Evolutionary conservation across 2,113 vertebrate species (phyloP).

Genomic region (Paradoxurus hermaphroditus): DNA sequence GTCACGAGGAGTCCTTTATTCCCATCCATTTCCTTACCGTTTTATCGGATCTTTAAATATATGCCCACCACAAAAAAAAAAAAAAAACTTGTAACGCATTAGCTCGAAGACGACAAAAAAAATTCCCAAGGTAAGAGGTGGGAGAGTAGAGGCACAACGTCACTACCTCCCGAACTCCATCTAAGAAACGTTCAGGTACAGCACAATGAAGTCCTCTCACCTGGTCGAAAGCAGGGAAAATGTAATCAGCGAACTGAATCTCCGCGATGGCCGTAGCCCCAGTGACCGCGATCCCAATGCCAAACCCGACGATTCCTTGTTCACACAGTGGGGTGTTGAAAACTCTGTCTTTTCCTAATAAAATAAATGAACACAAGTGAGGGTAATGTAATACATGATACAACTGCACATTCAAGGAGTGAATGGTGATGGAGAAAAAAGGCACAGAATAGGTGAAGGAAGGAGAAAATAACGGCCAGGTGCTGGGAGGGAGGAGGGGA

Average conservation of each 20-base stretch:
- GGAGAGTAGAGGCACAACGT: neutral
- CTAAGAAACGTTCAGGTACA: neutral
- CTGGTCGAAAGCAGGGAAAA: constrained; percentile 99
- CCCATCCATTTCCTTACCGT: neutral
- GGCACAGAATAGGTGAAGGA: neutral
- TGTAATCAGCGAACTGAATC: constrained; percentile 99
- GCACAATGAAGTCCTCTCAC: constrained; percentile 78
- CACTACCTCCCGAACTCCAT: neutral
- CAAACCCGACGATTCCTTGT: constrained; percentile 98
- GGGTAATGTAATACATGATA: neutral
- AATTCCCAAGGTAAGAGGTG: neutral
- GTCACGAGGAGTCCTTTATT: neutral
- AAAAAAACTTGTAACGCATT: neutral
- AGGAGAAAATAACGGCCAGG: neutral
- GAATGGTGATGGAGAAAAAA: neutral
- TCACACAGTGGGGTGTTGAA: constrained; percentile 99
- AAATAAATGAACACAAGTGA: neutral
- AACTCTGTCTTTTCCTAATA: constrained; percentile 94
- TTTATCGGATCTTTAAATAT: neutral
- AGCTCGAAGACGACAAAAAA: neutral
- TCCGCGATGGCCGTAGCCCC: constrained; percentile 97
- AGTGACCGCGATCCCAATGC: constrained; percentile 93
- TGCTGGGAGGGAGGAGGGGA: no score
- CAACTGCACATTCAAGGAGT: neutral
- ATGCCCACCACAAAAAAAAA: neutral